phyloP scores from a whole-genome alignment of 2,113 vertebrate genomes.

The Otis tarda region DNA sequence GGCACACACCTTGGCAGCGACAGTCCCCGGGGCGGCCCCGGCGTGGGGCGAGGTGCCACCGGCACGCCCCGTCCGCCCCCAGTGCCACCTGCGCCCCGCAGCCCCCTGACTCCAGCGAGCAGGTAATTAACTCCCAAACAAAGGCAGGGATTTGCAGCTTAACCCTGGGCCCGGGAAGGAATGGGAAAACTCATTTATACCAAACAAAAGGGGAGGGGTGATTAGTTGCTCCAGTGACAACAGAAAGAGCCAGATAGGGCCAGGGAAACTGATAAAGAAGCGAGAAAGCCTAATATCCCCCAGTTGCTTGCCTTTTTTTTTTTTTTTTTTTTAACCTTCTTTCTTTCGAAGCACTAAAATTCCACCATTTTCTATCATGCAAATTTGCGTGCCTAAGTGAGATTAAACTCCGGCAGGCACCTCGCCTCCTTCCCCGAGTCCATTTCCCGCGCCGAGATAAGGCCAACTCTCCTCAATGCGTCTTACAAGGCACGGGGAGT shows the following conservation, averaged over 20 bases:
- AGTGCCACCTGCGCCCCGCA: neutral
- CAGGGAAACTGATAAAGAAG: constrained; percentile 61
- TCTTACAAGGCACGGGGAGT: constrained; percentile 18
- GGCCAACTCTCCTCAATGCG: constrained; percentile 8
- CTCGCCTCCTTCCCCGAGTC: constrained; percentile 37
- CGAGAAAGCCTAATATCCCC: constrained; percentile 49
- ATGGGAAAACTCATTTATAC: constrained; percentile 76
- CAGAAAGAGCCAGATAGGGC: constrained; percentile 51
- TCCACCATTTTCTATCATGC: constrained; percentile 62
- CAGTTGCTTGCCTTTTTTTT: neutral
- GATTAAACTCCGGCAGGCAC: constrained; percentile 43
- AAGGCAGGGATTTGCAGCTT: constrained; percentile 80
- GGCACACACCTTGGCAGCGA: neutral
- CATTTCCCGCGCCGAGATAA: constrained; percentile 39
- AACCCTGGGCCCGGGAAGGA: constrained; percentile 55
- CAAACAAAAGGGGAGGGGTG: constrained; percentile 75
- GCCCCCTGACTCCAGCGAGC: constrained; percentile 32
- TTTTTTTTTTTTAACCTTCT: neutral
- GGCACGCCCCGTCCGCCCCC: neutral
- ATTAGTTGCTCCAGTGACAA: constrained; percentile 71
- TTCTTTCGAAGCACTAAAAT: constrained; percentile 23
- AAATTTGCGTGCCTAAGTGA: constrained; percentile 57
- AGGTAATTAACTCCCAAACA: constrained; percentile 80
- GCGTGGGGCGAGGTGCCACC: neutral
- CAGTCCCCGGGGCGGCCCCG: fast-evolving